Evolutionary conservation across 2,888 invertebrate genomes (phyloP).

Genomic region (Halictus quadricinctus): DNA sequence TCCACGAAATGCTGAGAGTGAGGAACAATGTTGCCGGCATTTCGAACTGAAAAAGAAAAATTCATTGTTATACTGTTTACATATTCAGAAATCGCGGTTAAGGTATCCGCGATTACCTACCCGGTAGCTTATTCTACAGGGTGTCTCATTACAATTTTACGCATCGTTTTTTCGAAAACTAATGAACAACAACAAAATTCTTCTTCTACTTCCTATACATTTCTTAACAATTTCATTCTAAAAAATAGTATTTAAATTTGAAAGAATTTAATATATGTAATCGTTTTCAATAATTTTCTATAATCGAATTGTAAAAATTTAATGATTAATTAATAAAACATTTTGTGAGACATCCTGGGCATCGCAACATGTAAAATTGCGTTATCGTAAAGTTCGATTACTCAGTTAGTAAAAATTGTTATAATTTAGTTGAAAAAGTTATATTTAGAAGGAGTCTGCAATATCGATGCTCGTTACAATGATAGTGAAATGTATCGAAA

Average conservation of each 20-base stretch:
- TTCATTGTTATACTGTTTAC: neutral
- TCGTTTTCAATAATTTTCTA: too few species aligned
- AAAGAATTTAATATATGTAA: neutral
- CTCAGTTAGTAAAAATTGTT: neutral
- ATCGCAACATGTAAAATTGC: neutral
- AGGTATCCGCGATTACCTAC: neutral
- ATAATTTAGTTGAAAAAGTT: neutral
- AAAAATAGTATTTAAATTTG: neutral
- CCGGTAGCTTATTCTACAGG: neutral
- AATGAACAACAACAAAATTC: neutral
- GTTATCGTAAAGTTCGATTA: neutral
- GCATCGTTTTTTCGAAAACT: too few species aligned
- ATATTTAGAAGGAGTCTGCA: neutral
- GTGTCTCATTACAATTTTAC: neutral
- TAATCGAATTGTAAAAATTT: too few species aligned
- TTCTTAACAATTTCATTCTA: neutral
- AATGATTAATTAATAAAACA: neutral
- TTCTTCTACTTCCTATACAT: neutral
- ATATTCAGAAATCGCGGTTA: neutral
- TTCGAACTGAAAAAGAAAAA: slow-evolving; percentile 88
- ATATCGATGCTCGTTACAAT: neutral
- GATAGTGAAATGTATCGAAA: slow-evolving; percentile 7
- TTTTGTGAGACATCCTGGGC: neutral
- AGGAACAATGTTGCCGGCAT: slow-evolving; percentile 97
- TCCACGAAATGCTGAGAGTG: slow-evolving; percentile 94